Evolutionary conservation across 1,140 invertebrate species (phyloP).

Genomic region (Colletes latitarsis): DNA sequence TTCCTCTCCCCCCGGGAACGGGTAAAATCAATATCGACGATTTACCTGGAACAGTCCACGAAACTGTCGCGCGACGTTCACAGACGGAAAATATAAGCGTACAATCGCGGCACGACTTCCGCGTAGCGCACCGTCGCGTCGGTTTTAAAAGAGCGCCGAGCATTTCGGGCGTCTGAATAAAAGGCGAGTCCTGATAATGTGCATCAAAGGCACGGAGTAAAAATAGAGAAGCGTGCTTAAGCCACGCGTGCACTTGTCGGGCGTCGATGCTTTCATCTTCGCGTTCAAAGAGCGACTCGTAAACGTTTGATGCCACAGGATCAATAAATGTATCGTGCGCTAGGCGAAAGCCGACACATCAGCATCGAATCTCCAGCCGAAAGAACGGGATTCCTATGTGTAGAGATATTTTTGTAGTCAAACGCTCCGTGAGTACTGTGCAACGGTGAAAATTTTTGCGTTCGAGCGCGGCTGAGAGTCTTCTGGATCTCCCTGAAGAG

Average conservation of each 20-base stretch:
- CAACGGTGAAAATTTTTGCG: neutral
- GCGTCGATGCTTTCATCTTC: conserved; percentile 73
- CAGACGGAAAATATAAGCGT: conserved; percentile 35
- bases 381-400: conserved; percentile 43
- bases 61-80: neutral
- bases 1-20: too few relatives aligned
- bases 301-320: conserved; percentile 69
- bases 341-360: conserved; percentile 49
- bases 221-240: conserved; percentile 72
- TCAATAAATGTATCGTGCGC: conserved; percentile 65
- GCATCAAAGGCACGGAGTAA: conserved; percentile 72
- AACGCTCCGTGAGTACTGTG: neutral
- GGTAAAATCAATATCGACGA: conserved; percentile 9
- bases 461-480: neutral
- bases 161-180: conserved; percentile 65
- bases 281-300: conserved; percentile 69
- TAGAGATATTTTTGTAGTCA: neutral
- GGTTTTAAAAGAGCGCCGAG: conserved; percentile 48
- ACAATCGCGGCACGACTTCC: conserved; percentile 23
- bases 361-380: conserved; percentile 36
- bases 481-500: too few relatives aligned
- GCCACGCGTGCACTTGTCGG: conserved; percentile 65
- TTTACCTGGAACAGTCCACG: neutral
- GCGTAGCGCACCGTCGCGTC: conserved; percentile 8
- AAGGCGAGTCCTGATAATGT: conserved; percentile 70